These are phyloP conservation scores for Murina feae DNA, from an alignment of 2,113 vertebrate species.

Conservation along the genomic window DNA sequence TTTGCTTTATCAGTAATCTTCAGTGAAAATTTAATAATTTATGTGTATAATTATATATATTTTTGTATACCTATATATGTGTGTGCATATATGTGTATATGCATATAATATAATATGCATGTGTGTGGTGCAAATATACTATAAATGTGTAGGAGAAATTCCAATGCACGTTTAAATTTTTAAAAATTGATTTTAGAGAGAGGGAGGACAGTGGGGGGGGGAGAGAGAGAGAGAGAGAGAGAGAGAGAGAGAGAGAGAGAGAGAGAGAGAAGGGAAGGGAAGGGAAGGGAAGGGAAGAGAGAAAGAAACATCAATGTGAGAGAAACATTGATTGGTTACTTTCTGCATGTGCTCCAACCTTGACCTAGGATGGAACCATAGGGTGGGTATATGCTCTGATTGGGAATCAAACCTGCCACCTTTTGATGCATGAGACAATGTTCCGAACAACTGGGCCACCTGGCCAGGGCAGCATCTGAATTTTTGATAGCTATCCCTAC, in stretches of 20 bases:
- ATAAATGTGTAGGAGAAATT: neutral
- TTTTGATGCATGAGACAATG: no score
- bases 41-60: neutral
- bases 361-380: neutral
- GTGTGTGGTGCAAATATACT: neutral
- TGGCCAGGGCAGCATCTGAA: neutral
- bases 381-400: no score
- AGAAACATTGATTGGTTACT: neutral
- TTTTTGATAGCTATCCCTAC: neutral
- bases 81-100: neutral
- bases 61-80: neutral
- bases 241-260: no score
- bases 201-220: no score
- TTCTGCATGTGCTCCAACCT: neutral
- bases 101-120: accelerated
- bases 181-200: no score
- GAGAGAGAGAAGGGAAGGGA: no score
- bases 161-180: no score
- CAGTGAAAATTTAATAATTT: neutral
- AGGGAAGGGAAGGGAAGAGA: neutral
- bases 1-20: neutral
- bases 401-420: no score
- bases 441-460: neutral
- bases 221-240: no score
- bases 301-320: neutral